Evolutionary conservation across 1,140 invertebrate species (phyloP).

Genomic region (Spodoptera litura): DNA sequence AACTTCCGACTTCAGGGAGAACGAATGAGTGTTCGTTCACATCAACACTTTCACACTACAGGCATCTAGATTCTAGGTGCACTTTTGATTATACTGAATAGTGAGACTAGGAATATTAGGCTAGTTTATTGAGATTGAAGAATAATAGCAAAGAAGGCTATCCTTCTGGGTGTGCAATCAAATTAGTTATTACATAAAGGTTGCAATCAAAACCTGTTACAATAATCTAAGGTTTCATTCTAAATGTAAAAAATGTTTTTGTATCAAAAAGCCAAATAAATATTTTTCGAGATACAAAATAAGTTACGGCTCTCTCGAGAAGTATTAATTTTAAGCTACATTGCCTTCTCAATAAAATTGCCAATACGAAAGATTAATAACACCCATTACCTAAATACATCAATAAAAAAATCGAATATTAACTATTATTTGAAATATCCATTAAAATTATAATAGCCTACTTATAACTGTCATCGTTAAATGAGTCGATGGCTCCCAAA

Average conservation of each 20-base stretch:
- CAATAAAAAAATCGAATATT: neutral
- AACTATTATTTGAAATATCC: neutral
- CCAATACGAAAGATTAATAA: neutral
- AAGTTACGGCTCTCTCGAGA: no score
- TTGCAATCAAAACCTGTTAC: no score
- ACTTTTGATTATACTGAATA: neutral
- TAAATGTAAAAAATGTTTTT: no score
- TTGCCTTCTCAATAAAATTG: neutral
- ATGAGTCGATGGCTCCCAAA: slow-evolving; percentile 18
- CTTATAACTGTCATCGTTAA: slow-evolving; percentile 31
- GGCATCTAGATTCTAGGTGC: neutral
- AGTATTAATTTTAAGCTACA: no score
- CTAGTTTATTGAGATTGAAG: no score
- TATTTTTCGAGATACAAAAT: no score
- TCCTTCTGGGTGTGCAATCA: no score
- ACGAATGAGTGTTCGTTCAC: slow-evolving; percentile 10
- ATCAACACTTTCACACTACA: neutral
- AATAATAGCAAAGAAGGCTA: no score
- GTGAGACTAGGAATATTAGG: neutral
- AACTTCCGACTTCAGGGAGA: neutral
- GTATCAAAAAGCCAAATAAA: no score
- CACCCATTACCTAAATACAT: neutral
- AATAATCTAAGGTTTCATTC: no score
- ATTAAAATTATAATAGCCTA: slow-evolving; percentile 22
- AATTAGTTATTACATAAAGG: no score